These are phyloP conservation scores for Electrophaes corylata DNA, from an alignment of 2,888 invertebrate genomes.

Conservation along the genomic window DNA sequence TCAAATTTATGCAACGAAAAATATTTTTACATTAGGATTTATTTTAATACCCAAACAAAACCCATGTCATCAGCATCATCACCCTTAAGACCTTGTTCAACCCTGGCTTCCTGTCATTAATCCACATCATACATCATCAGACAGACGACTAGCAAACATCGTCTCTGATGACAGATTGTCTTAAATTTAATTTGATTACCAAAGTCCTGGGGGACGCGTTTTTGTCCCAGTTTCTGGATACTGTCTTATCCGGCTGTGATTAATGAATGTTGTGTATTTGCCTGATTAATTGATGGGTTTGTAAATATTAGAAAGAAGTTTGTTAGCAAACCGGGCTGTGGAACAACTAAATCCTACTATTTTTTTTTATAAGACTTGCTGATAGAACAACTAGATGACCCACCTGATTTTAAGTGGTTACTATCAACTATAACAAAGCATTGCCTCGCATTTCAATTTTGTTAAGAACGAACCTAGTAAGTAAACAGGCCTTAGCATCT, in stretches of 20 bases:
- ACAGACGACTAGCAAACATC: conserved; percentile 37
- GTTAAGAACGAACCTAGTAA: too few species aligned
- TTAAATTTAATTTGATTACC: conserved; percentile 69
- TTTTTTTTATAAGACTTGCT: background rate
- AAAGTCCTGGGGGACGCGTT: conserved; percentile 34
- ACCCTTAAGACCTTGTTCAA: conserved; percentile 22
- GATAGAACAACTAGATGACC: too few species aligned
- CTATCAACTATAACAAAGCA: too few species aligned
- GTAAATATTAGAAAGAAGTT: conserved; percentile 5
- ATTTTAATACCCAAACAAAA: background rate
- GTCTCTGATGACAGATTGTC: conserved; percentile 68
- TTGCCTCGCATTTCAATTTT: too few species aligned
- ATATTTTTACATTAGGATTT: background rate
- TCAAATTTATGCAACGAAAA: too few species aligned
- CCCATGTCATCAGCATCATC: conserved; percentile 14
- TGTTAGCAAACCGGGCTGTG: background rate
- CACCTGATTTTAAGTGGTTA: too few species aligned
- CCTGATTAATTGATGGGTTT: conserved; percentile 33
- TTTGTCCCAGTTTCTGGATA: conserved; percentile 38
- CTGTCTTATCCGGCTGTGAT: conserved; percentile 37
- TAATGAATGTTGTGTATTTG: conserved; percentile 32
- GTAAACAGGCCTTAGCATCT: too few species aligned
- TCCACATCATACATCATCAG: conserved; percentile 45
- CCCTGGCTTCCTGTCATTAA: conserved; percentile 58
- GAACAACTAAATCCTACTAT: background rate